A percentile compares a stretch with the other conserved stretches of the same genome.
Conservation (phyloP, 2,888 invertebrate species). For the Notodonta ziczac region DNA sequence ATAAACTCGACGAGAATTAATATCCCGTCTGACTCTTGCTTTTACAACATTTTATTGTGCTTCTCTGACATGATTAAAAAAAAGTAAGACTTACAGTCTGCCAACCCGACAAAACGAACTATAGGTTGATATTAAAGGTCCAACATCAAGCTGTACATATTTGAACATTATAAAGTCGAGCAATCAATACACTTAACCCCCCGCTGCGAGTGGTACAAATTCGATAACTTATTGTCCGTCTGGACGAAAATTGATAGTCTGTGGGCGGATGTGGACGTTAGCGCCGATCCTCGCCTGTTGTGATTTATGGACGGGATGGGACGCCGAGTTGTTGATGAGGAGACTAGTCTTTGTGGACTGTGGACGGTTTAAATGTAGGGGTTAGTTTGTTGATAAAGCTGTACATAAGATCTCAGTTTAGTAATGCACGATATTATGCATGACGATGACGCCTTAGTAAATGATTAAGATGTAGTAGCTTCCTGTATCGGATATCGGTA, state of each 20-base stretch:
- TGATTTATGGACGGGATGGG: constrained; percentile 46
- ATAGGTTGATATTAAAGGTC: no score
- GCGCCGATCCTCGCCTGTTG: constrained; percentile 45
- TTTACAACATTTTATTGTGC: no score
- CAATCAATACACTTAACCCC: constrained; percentile 37
- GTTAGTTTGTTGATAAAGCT: not conserved
- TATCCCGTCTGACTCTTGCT: no score
- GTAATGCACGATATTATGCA: no score
- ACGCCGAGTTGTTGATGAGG: constrained; percentile 40
- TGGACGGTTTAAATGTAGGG: constrained; percentile 7
- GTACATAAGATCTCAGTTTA: not conserved
- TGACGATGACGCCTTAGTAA: no score
- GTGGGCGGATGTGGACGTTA: constrained; percentile 54
- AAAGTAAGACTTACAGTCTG: no score
- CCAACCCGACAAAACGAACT: no score
- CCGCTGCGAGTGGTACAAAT: constrained; percentile 43
- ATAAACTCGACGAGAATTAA: no score
- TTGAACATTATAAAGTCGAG: constrained; percentile 22
- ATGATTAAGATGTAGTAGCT: no score
- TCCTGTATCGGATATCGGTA: no score
- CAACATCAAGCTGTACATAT: not conserved
- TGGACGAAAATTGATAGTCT: constrained; percentile 56
- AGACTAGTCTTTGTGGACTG: constrained; percentile 19
- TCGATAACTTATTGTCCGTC: constrained; percentile 55
- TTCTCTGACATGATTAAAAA: no score